Base-by-base conservation (phyloP, 2,888 invertebrate genomes). In the Caenorhabditis uteleia region DNA sequence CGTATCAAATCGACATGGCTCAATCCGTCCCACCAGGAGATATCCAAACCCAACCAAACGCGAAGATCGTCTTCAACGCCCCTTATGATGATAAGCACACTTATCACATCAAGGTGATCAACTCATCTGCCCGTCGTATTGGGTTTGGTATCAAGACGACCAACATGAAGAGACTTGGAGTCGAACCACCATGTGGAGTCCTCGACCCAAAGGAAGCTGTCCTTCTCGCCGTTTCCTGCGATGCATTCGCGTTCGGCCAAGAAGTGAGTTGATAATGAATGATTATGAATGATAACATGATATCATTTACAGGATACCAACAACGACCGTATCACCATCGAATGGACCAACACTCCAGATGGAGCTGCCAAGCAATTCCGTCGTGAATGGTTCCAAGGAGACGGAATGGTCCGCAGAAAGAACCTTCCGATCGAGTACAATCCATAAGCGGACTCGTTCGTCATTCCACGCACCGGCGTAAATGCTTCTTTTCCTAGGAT, bases 311-410 rank as follows among this genome's bases (percentile, higher is more conserved):
- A n/a, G n/a, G n/a, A 75, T 67, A 72, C 72, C 58, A 72, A 75
- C 64, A 75, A 73, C 67, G 72, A 75, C 67, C 72, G 75, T 47
- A 71, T 75, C 73, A 75, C 73, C 50, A 55, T 75, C 67, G 75
- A 75, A 46, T 73, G 73, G 73, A 73, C 73, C 59, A 73, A 73
- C 60, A 70, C 73, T 18, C 74, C 74, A 20, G 70, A 74, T 42
- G 72, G 69, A 20, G 43, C 43, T 29, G 71, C 66, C 51, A 64
- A 62, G 60, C 68, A 64, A 47, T 70, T 70, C 70, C 59, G 72
- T 34, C 70, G 72, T 46, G 72, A 72, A 43, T 70, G 72, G 72
- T 73, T 73, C 73, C 70, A 73, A 50, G 70, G 70, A 42, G 74
- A 74, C 38, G 74, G 67, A 27, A 70, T 70, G 72, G 68, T 70